Percentiles rank a stretch among this genome's conserved stretches.
Evolutionary conservation across 2,888 invertebrate genomes (phyloP).

Genomic region (Scrobipalpa costella): DNA sequence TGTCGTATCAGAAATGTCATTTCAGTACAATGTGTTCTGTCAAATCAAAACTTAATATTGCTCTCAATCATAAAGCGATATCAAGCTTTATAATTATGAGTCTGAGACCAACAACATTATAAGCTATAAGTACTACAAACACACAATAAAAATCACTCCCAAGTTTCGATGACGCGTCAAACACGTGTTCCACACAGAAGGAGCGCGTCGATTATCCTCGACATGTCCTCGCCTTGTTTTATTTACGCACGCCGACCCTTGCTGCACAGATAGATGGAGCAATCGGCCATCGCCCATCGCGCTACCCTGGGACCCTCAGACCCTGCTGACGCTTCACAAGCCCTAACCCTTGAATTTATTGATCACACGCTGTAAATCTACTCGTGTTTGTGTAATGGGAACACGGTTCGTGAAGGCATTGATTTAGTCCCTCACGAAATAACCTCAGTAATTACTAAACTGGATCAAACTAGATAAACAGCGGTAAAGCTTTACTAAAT

Average conservation of each 20-base stretch:
- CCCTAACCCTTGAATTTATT: slow-evolving; percentile 65
- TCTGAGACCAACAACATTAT: too few species aligned
- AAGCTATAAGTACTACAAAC: too few species aligned
- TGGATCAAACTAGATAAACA: slow-evolving; percentile 41
- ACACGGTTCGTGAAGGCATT: slow-evolving; percentile 35
- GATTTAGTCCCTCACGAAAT: slow-evolving; percentile 33
- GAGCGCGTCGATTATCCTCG: slow-evolving; percentile 51
- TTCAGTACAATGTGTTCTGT: too few species aligned
- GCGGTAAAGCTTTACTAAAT: slow-evolving; percentile 36
- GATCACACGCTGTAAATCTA: slow-evolving; percentile 71
- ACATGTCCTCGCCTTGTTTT: slow-evolving; percentile 68
- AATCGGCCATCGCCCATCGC: slow-evolving; percentile 61
- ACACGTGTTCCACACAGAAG: neutral
- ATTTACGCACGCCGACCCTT: slow-evolving; percentile 55
- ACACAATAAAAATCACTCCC: neutral
- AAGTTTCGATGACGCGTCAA: neutral
- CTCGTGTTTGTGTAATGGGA: slow-evolving; percentile 61
- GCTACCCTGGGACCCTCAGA: slow-evolving; percentile 44
- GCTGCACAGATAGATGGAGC: slow-evolving; percentile 69
- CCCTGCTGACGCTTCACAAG: slow-evolving; percentile 68
- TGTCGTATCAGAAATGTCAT: too few species aligned
- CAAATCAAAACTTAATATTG: too few species aligned
- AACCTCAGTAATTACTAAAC: slow-evolving; percentile 41
- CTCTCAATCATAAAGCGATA: too few species aligned
- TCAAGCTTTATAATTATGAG: too few species aligned